These are phyloP conservation scores for Isurus oxyrinchus DNA, from an alignment of 2,113 vertebrate genomes.

Conservation along the genomic window DNA sequence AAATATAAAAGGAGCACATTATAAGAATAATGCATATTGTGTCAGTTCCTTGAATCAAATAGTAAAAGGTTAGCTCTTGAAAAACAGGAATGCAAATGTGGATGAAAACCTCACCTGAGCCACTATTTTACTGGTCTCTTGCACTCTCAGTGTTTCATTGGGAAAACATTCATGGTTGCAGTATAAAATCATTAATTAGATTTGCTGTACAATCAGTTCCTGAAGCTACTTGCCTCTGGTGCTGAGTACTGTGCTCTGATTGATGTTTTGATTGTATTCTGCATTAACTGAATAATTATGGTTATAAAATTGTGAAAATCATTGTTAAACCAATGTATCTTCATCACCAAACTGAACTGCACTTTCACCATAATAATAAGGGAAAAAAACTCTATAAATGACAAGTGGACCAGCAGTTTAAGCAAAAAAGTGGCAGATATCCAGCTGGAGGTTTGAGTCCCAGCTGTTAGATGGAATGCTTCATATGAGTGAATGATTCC, in stretches of 20 bases:
- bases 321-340: conserved; percentile 9
- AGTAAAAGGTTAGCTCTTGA: not conserved
- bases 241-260: conserved; percentile 13
- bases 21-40: not conserved
- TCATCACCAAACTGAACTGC: not conserved
- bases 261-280: conserved; percentile 35
- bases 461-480: not conserved
- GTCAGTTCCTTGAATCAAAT: not conserved
- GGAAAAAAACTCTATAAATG: not conserved
- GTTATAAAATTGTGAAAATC: conserved; percentile 21
- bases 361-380: conserved; percentile 1
- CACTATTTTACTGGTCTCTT: not conserved
- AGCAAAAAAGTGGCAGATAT: conserved; percentile 15
- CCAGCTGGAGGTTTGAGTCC: conserved; percentile 30
- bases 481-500: conserved; percentile 28
- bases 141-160: not conserved
- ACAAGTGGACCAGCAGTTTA: conserved; percentile 28
- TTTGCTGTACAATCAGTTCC: conserved; percentile 10
- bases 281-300: conserved; percentile 9
- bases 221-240: conserved; percentile 23
- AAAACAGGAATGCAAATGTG: not conserved
- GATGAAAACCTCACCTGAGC: not conserved
- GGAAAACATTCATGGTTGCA: not conserved
- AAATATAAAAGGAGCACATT: not conserved
- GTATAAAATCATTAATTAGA: conserved; percentile 10